Evolutionary conservation across 2,888 invertebrate genomes (phyloP), one percentile per base, ranked within the genome.

Genomic region (Peribatodes rhomboidaria): DNA sequence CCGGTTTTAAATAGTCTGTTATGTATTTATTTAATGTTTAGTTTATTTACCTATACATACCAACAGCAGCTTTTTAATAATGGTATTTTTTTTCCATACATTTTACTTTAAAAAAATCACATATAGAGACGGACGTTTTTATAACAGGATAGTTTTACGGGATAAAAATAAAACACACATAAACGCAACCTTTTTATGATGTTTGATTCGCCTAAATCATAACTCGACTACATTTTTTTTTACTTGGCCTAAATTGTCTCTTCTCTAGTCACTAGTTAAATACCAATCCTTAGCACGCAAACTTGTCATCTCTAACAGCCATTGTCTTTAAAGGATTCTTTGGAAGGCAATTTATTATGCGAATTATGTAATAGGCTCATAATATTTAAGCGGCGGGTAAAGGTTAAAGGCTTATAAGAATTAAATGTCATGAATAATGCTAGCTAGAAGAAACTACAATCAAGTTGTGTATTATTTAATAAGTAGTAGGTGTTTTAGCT

Each of bases 341-440:
- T 44, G 56, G 41, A 47, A 56, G 39, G 18, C 10, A 50, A 46
- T 52, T 56, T 59, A 55, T 47, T 16, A 52, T 27, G 37, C 53
- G 27, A 46, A 52, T 56, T 52, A 53, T 57, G 33, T 56, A 58
- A 53, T 52, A 47, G 39, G 47, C 53, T 53, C 14, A 31, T 57
- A 46, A 59, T 71, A 70, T 63, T 63, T 65, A 52, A 52, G 53
- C 47, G 35, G 44, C 62, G 47, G 13, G 9, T 35, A 62, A 47
- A 57, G 57, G 53, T 55, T 42, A 9, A 13, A 54, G 27, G 59
- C 42, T 27, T 27, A 27, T n/a, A 6, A 27, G 65, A 46, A 14
- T 63, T 53, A 42, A 39, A 39, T 39, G 14, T 10, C 31, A 31
- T 33, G 10, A 49, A 31, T 14, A 31, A 16, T 20, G 11, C 13